Conservation (phyloP, 2,113 vertebrate genomes). For the Myotis brandtii region DNA sequence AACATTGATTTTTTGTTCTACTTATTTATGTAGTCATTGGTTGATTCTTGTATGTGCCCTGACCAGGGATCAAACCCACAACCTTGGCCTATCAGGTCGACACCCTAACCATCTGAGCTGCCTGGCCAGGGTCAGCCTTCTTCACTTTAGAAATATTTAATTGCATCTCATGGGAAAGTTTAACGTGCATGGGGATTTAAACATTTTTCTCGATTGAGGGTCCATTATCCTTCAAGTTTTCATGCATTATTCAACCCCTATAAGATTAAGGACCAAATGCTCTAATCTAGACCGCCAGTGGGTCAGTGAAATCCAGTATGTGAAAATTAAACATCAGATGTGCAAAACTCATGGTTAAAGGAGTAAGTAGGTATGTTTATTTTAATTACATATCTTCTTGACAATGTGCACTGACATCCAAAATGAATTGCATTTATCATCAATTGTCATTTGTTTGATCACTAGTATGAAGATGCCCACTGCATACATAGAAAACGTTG, state of each 20-base stretch:
- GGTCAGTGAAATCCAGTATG: conserved; percentile 1
- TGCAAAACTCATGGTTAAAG: conserved; percentile 74
- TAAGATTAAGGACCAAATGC: background rate
- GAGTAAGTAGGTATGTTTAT: conserved; percentile 79
- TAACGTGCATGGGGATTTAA: background rate
- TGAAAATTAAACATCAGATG: conserved; percentile 75
- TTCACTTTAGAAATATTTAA: background rate
- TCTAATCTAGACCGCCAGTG: background rate
- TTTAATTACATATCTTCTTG: conserved; percentile 80
- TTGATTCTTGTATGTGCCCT: background rate
- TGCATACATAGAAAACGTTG: conserved; percentile 79
- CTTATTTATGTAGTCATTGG: background rate
- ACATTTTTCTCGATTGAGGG: background rate
- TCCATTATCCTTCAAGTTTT: conserved; percentile 5
- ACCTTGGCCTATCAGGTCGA: background rate
- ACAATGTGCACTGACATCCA: conserved; percentile 70
- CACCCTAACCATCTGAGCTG: background rate
- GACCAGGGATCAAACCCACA: background rate
- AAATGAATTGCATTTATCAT: conserved; percentile 47
- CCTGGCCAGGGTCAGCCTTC: background rate
- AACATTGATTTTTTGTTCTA: background rate
- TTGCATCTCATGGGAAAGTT: background rate
- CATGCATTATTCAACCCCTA: background rate
- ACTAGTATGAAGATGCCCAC: conserved; percentile 70
- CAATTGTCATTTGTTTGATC: conserved; percentile 72